Percentiles rank a stretch among this genome's conserved stretches.
phyloP scores from a whole-genome alignment of 2,888 invertebrate species.

The Parochlus steinenii region DNA sequence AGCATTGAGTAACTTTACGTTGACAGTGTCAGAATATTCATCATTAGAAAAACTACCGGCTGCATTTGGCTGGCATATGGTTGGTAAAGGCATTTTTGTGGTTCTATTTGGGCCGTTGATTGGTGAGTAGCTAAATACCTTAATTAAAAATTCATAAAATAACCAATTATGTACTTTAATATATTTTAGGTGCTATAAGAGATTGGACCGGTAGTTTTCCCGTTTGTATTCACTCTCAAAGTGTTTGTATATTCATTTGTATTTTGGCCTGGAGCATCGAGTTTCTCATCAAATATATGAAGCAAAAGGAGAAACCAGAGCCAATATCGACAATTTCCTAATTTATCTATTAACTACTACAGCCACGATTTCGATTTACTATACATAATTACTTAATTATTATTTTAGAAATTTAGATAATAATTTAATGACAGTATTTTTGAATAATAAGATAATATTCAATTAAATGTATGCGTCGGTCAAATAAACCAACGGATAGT shows the following conservation, averaged over 20 bases:
- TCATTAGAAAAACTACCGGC: conserved; percentile 56
- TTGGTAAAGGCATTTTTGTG: conserved; percentile 56
- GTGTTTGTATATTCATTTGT: conserved; percentile 49
- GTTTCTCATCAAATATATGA: conserved; percentile 21
- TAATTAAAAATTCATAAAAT: neutral
- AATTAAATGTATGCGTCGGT: no score
- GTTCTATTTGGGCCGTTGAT: conserved; percentile 51
- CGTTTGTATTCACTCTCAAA: conserved; percentile 53
- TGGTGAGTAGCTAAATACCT: conserved; percentile 31
- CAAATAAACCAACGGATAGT: no score
- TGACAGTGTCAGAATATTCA: conserved; percentile 62
- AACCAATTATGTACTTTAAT: conserved; percentile 9
- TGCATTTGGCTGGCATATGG: conserved; percentile 61
- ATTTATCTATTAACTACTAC: no score
- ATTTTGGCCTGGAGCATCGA: conserved; percentile 53
- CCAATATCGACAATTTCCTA: conserved; percentile 8
- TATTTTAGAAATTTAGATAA: no score
- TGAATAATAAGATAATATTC: no score
- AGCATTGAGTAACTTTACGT: conserved; percentile 58
- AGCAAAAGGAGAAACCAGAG: neutral
- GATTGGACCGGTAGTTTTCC: conserved; percentile 51
- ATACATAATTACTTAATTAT: no score
- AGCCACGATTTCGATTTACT: no score
- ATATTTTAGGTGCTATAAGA: conserved; percentile 45
- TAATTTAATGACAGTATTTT: no score